Conservation (phyloP, 2,113 vertebrate genomes). For the Mesitornis unicolor region DNA sequence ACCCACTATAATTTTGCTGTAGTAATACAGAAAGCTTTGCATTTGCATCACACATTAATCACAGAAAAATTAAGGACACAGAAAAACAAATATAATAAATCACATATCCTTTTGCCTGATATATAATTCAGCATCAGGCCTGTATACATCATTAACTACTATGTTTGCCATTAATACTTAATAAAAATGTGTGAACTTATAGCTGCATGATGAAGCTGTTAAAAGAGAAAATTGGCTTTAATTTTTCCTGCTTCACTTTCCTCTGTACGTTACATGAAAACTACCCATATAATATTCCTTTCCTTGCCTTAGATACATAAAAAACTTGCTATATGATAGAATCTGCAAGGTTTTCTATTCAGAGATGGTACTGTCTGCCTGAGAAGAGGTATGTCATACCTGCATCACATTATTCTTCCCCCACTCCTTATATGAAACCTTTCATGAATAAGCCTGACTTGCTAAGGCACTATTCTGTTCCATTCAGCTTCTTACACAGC, state of each 20-base stretch:
- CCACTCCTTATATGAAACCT: rapidly evolving
- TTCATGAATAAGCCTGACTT: not conserved
- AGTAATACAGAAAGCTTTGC: not conserved
- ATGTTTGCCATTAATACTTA: not conserved
- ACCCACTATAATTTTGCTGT: not conserved
- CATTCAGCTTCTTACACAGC: not conserved
- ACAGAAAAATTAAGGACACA: not conserved
- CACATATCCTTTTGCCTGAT: not conserved
- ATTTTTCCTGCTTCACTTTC: not conserved
- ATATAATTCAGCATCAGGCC: not conserved
- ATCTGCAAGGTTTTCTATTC: not conserved
- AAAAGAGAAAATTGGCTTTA: not conserved
- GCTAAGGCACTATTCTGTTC: not conserved
- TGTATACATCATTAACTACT: not conserved
- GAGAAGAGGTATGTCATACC: not conserved
- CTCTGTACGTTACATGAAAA: not conserved
- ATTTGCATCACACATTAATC: constrained; percentile 28
- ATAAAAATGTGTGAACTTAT: not conserved
- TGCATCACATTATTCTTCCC: not conserved
- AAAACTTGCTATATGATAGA: not conserved
- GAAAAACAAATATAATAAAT: constrained; percentile 45
- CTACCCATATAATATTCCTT: not conserved
- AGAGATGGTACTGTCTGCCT: not conserved
- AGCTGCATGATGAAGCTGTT: not conserved
- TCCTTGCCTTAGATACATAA: not conserved